Evolutionary conservation across 23 tunicate genomes (phyloP), one percentile per base, ranked within the genome.

Genomic region (Ascidia mentula): DNA sequence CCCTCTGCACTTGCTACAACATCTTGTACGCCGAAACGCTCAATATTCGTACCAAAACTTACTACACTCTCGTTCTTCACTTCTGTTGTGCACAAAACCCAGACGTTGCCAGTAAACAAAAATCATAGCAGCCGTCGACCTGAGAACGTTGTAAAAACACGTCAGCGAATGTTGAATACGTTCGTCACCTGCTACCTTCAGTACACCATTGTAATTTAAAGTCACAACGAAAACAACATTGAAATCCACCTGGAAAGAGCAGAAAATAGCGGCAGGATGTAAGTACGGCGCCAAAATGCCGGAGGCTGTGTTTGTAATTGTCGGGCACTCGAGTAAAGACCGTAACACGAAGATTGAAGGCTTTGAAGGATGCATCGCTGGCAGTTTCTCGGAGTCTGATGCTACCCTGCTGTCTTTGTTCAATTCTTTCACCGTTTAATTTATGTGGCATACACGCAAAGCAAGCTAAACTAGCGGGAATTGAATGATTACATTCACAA

Each of bases 221-320:
- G 24, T 1, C 28, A 53, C 12, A 53, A 53, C 65, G 24, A 53
- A 53, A 53, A 53, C 65, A 53, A 53, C 65, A 1, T 5, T 9
- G 28, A 5, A 28, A 53, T 53, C 65, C 65, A 53, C 65, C 65
- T 53, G 65, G 65, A 20, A 9, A 53, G 28, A 26, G 24, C 65
- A 28, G 24, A 53, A 3, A 53, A 26, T 53, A 3, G 53, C 13
- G 65, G 24, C 28, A 53, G 65, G 65, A 53, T 20, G 65, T 9
- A 5, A 28, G 28, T 53, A 20, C 65, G 65, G 24, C 65, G 13
- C 12, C 2, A 20, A 26, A 20, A 5, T 1, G 65, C 65, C 65
- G 65, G 22, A 53, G 65, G 65, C 28, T 53, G 24, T 53, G 65
- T 53, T 53, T 53, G 65, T 53, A 53, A 53, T 53, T 53, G 65